Conservation (phyloP, 2,797 vertebrate species). For the Danio jaintianensis region DNA sequence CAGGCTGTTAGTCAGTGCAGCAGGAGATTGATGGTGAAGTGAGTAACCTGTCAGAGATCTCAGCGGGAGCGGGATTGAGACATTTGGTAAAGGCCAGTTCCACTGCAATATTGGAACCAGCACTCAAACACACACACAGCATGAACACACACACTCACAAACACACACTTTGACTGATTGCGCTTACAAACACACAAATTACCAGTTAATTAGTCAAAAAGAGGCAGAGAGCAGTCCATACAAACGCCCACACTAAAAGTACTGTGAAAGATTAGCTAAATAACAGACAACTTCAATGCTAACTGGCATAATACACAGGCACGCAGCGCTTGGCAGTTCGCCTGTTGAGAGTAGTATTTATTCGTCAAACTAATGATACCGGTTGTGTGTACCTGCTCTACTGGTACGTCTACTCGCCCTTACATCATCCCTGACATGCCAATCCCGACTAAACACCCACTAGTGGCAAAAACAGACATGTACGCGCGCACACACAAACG, state of each 20-base stretch:
- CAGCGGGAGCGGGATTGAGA: conserved; percentile 38
- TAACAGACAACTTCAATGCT: conserved; percentile 7
- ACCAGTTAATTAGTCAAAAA: conserved; percentile 37
- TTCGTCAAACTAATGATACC: neutral
- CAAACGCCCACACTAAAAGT: conserved; percentile 1
- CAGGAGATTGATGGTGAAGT: conserved; percentile 36
- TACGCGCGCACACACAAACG: neutral
- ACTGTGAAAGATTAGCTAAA: neutral
- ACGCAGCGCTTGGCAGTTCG: neutral
- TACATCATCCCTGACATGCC: neutral
- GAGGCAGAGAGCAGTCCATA: neutral
- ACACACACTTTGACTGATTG: neutral
- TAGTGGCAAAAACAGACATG: neutral
- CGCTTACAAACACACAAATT: conserved; percentile 15
- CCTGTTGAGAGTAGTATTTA: neutral
- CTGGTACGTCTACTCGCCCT: neutral
- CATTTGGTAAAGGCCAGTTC: conserved; percentile 34
- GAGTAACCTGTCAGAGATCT: conserved; percentile 31
- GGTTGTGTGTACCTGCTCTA: neutral
- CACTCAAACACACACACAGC: neutral
- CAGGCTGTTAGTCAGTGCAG: conserved; percentile 26
- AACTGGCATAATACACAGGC: neutral
- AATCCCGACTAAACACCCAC: conserved; percentile 18
- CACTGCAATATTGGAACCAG: conserved; percentile 16
- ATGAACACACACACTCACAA: neutral